phyloP scores from a whole-genome alignment of 92 coral and sea anemone genomes.

The Meandrina meandrites region DNA sequence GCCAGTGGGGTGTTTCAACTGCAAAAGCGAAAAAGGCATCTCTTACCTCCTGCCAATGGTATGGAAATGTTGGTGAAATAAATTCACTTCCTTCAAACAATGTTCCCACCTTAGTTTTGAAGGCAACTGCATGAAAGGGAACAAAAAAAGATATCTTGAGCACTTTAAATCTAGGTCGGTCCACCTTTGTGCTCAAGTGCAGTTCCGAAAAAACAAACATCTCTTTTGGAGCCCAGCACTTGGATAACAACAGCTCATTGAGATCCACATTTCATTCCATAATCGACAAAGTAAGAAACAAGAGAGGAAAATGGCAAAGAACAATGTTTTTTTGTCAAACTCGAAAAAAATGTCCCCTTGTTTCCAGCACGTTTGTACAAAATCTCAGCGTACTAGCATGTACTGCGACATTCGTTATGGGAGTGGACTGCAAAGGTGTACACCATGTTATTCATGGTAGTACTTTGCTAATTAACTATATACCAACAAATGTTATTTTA shows the following conservation, averaged over 20 bases:
- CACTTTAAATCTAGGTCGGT: constrained; percentile 43
- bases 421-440: no score
- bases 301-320: constrained; percentile 39
- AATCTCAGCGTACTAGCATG: no score
- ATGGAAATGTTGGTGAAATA: constrained; percentile 66
- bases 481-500: no score
- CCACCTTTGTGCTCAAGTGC: constrained; percentile 49
- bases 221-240: constrained; percentile 49
- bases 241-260: constrained; percentile 57
- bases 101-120: constrained; percentile 53
- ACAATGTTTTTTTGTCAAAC: constrained; percentile 68
- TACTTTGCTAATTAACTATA: no score
- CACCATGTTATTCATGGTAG: no score
- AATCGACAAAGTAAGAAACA: constrained; percentile 46
- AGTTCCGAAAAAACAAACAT: constrained; percentile 65
- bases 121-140: constrained; percentile 64
- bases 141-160: constrained; percentile 65
- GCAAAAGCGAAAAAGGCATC: constrained; percentile 21
- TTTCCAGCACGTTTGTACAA: no score
- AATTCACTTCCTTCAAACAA: constrained; percentile 52
- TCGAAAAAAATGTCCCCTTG: constrained; percentile 63
- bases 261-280: constrained; percentile 40
- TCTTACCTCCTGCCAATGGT: constrained; percentile 64
- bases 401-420: no score
- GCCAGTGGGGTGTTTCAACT: constrained; percentile 69